These are phyloP conservation scores for Phaethornis superciliosus DNA, from an alignment of 2,113 vertebrate species.

Conservation along the genomic window DNA sequence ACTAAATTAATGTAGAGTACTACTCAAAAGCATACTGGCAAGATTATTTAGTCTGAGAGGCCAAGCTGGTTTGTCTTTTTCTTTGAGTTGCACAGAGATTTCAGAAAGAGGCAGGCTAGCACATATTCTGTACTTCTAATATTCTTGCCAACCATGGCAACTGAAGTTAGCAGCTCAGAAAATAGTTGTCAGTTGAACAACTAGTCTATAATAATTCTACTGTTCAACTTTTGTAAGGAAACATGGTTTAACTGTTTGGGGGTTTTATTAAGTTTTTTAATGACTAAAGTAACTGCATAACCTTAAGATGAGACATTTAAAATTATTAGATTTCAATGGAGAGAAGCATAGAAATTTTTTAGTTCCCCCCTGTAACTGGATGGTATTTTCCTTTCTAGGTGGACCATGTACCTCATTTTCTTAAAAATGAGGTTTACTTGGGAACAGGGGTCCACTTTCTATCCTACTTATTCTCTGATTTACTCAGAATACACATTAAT, in stretches of 20 bases:
- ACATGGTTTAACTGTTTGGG: not conserved
- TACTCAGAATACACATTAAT: not conserved
- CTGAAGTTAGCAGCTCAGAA: not conserved
- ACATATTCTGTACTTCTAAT: not conserved
- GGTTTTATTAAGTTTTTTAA: not conserved
- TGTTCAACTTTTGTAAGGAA: not conserved
- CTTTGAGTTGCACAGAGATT: not conserved
- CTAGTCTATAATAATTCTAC: not conserved
- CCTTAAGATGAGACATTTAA: not conserved
- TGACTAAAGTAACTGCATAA: not conserved
- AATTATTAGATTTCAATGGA: not conserved
- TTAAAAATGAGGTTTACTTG: not conserved
- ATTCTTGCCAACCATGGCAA: not conserved
- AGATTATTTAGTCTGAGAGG: not conserved
- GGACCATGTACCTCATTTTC: not conserved
- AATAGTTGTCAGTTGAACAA: not conserved
- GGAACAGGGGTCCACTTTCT: not conserved
- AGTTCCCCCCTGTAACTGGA: not conserved
- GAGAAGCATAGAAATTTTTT: not conserved
- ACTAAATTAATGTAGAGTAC: not conserved
- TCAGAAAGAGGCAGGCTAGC: not conserved
- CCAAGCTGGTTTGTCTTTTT: not conserved
- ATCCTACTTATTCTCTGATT: not conserved
- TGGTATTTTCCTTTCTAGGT: not conserved
- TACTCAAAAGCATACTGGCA: not conserved